These are phyloP conservation scores for Drosophila azteca DNA, from an alignment of 1,140 invertebrate species.

Conservation along the genomic window DNA sequence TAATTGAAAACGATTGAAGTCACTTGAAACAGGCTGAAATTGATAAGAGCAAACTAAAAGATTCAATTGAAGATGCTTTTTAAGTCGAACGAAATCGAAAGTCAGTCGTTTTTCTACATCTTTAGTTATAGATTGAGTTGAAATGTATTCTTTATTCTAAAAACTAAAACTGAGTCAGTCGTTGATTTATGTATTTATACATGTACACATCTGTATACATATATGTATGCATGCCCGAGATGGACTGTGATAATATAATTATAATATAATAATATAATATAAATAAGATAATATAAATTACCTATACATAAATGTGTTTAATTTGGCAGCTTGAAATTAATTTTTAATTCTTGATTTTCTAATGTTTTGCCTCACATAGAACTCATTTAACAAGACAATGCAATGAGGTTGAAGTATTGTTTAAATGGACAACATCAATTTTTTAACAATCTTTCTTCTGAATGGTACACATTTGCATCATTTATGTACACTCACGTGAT, in stretches of 20 bases:
- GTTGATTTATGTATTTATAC: background rate
- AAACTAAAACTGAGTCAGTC: slow-evolving; percentile 31
- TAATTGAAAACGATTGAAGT: too few relatives aligned
- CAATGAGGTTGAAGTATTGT: slow-evolving; percentile 43
- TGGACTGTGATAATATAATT: slow-evolving; percentile 46
- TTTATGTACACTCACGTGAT: background rate
- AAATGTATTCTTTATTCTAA: slow-evolving; percentile 19
- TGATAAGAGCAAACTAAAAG: too few relatives aligned
- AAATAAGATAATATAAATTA: slow-evolving; percentile 17
- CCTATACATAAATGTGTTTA: slow-evolving; percentile 37
- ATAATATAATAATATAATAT: background rate
- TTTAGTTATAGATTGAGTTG: slow-evolving; percentile 52
- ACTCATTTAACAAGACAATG: slow-evolving; percentile 53
- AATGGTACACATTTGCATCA: slow-evolving; percentile 30
- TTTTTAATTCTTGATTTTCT: slow-evolving; percentile 55
- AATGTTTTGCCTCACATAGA: slow-evolving; percentile 44
- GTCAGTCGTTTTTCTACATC: slow-evolving; percentile 20
- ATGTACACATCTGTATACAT: background rate
- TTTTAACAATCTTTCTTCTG: slow-evolving; percentile 32
- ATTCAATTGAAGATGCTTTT: too few relatives aligned
- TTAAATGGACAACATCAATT: slow-evolving; percentile 53
- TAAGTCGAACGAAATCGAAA: background rate
- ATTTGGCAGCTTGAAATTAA: slow-evolving; percentile 56
- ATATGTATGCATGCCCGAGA: slow-evolving; percentile 24
- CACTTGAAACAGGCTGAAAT: too few relatives aligned